Conservation (phyloP, 2,797 vertebrate genomes). For the Bucorvus abyssinicus region DNA sequence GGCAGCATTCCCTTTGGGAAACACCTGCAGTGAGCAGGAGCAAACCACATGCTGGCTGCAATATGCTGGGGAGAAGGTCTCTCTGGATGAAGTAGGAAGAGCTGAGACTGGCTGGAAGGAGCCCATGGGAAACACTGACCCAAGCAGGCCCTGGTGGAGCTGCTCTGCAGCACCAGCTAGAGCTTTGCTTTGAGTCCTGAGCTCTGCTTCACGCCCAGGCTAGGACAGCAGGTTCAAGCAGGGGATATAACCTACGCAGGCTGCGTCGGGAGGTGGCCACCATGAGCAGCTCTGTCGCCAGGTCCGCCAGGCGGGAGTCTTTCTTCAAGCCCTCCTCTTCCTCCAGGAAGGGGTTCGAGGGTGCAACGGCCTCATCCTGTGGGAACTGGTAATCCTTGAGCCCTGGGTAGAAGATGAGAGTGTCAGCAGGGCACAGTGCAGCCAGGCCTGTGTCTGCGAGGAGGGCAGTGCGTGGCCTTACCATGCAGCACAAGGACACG, state of each 20-base stretch:
- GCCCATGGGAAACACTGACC: background rate
- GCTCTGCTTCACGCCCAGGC: too few species aligned
- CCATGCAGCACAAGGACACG: slow-evolving; percentile 93
- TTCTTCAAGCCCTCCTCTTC: slow-evolving; percentile 91
- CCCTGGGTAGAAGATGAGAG: slow-evolving; percentile 69
- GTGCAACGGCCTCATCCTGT: slow-evolving; percentile 92
- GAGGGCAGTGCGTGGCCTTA: slow-evolving; percentile 16
- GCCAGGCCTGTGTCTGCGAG: fast-evolving
- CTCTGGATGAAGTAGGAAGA: background rate
- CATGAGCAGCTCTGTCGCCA: slow-evolving; percentile 93
- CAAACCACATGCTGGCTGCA: background rate
- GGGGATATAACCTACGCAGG: slow-evolving; percentile 81
- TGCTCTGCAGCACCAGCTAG: background rate
- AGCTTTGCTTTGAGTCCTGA: background rate
- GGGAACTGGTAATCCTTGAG: slow-evolving; percentile 90
- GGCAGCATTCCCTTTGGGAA: background rate
- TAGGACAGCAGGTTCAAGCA: background rate
- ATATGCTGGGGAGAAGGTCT: background rate
- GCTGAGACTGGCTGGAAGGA: background rate
- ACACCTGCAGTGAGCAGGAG: background rate
- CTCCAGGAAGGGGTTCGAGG: slow-evolving; percentile 95
- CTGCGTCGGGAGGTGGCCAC: slow-evolving; percentile 90
- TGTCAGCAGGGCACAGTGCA: fast-evolving
- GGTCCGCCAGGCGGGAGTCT: slow-evolving; percentile 86
- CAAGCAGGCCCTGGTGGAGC: background rate